These are phyloP conservation scores for Tetrax tetrax DNA, from an alignment of 2,113 vertebrate species.

Conservation along the genomic window DNA sequence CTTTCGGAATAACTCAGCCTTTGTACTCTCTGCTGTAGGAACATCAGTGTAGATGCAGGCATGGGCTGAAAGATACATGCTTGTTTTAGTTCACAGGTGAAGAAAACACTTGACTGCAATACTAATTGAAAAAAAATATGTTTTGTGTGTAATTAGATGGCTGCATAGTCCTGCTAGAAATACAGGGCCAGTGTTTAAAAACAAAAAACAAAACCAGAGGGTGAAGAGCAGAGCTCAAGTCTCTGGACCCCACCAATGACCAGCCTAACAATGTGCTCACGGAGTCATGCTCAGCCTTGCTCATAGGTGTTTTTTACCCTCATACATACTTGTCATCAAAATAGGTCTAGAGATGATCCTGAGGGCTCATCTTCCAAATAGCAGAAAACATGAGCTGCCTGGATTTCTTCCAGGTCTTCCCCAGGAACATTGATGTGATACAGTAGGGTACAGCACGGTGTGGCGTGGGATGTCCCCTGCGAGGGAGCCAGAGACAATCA, in stretches of 20 bases:
- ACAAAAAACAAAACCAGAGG: neutral
- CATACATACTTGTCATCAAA: neutral
- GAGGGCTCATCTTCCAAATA: neutral
- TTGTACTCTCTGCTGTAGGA: neutral
- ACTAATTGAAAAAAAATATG: neutral
- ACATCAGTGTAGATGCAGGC: neutral
- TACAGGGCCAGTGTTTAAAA: neutral
- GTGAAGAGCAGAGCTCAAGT: neutral
- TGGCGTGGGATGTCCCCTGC: neutral
- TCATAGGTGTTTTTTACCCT: neutral
- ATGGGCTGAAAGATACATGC: neutral
- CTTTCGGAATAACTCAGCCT: neutral
- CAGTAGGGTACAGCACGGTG: rapidly evolving
- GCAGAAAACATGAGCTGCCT: neutral
- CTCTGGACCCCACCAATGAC: rapidly evolving
- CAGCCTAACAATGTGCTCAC: neutral
- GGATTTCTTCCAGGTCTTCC: neutral
- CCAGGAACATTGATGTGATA: rapidly evolving
- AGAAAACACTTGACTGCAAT: neutral
- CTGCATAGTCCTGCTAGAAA: neutral
- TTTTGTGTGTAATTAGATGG: neutral
- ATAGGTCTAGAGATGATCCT: neutral
- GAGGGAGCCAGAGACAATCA: neutral
- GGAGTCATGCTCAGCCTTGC: neutral
- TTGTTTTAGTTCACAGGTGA: neutral